A percentile compares a stretch with the other conserved stretches of the same genome.
Evolutionary conservation across 1,140 invertebrate species (phyloP).

Genomic region (Zaprionus nigranus): DNA sequence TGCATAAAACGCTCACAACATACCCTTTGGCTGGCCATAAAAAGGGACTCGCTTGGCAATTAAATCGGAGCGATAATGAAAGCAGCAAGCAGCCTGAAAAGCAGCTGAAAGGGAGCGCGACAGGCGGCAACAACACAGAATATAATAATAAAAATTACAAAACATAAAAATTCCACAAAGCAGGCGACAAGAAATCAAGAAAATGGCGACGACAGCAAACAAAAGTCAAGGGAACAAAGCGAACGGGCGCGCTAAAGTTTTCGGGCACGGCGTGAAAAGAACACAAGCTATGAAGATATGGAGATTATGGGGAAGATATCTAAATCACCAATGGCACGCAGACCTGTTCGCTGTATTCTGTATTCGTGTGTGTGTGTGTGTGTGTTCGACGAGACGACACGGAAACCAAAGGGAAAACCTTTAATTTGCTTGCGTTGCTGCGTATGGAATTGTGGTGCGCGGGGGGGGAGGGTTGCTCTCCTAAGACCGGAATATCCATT

Average conservation of each 20-base stretch:
- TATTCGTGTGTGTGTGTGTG: neutral
- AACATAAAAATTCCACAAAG: slow-evolving; percentile 53
- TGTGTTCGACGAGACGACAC: slow-evolving; percentile 23
- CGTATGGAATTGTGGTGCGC: neutral
- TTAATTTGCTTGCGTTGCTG: slow-evolving; percentile 58
- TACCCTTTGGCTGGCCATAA: slow-evolving; percentile 37
- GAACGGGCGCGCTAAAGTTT: slow-evolving; percentile 7
- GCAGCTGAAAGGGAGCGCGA: too few relatives aligned
- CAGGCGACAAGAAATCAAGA: slow-evolving; percentile 14
- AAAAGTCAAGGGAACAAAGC: slow-evolving; percentile 63
- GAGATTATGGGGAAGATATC: slow-evolving; percentile 14
- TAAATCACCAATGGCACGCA: slow-evolving; percentile 72
- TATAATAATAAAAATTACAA: slow-evolving; percentile 23
- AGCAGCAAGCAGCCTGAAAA: neutral
- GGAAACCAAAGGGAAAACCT: slow-evolving; percentile 67
- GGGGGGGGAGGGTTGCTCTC: neutral
- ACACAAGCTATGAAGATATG: slow-evolving; percentile 46
- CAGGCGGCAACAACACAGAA: slow-evolving; percentile 15
- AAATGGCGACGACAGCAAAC: slow-evolving; percentile 47
- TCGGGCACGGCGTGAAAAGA: slow-evolving; percentile 60
- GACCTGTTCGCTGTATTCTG: neutral
- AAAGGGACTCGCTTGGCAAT: slow-evolving; percentile 50
- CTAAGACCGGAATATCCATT: slow-evolving; percentile 57
- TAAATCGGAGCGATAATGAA: slow-evolving; percentile 59
- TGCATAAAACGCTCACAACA: neutral